These are phyloP conservation scores for Drosophila guanche DNA, from an alignment of 1,140 invertebrate species.

Conservation along the genomic window DNA sequence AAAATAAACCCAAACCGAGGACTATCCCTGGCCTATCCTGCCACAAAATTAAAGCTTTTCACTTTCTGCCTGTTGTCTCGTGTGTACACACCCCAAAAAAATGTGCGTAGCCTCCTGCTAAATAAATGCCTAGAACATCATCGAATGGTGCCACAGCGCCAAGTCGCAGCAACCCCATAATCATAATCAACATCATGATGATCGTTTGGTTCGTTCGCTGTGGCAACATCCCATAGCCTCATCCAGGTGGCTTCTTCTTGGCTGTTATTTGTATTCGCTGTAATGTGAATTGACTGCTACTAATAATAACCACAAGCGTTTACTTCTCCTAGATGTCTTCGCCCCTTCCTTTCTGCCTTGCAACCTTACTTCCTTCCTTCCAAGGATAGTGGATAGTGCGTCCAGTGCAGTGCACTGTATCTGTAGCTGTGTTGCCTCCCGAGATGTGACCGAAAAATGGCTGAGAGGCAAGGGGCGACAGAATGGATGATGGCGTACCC, in stretches of 20 bases:
- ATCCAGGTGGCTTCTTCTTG: slow-evolving; percentile 45
- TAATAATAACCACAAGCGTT: slow-evolving; percentile 73
- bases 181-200: slow-evolving; percentile 67
- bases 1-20: slow-evolving; percentile 58
- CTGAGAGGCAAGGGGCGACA: too few relatives aligned
- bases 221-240: not conserved
- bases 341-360: not conserved
- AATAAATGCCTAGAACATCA: slow-evolving; percentile 68
- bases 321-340: slow-evolving; percentile 21
- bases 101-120: slow-evolving; percentile 50
- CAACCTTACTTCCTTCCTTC: slow-evolving; percentile 5
- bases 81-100: slow-evolving; percentile 65
- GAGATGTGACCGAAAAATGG: slow-evolving; percentile 36
- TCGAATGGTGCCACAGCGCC: slow-evolving; percentile 18
- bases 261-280: slow-evolving; percentile 71
- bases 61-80: slow-evolving; percentile 58
- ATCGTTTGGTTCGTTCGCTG: slow-evolving; percentile 3
- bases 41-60: slow-evolving; percentile 72
- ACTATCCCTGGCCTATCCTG: not conserved
- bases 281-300: slow-evolving; percentile 76
- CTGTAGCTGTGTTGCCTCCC: not conserved
- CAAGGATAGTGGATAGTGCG: slow-evolving; percentile 29
- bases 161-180: slow-evolving; percentile 65
- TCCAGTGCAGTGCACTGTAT: too few relatives aligned
- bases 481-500: too few relatives aligned